These are phyloP conservation scores for Philereme transversata DNA, from an alignment of 2,888 invertebrate genomes.

Conservation along the genomic window DNA sequence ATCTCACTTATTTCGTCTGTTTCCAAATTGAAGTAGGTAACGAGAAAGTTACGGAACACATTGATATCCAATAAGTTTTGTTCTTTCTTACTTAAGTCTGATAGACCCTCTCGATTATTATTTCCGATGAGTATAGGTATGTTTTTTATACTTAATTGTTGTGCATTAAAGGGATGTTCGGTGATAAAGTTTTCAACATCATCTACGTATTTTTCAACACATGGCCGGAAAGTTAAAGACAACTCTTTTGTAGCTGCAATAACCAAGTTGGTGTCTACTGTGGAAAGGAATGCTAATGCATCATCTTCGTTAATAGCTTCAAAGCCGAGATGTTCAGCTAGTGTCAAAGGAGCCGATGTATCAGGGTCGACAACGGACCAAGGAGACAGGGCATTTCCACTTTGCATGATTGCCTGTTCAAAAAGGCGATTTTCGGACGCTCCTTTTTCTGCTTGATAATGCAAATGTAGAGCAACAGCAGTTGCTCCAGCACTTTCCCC, in stretches of 20 bases:
- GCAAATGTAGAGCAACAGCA: constrained; percentile 56
- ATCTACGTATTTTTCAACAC: constrained; percentile 53
- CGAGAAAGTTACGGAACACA: constrained; percentile 36
- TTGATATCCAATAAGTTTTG: constrained; percentile 22
- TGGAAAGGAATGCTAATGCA: constrained; percentile 53
- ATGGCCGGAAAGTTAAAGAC: constrained; percentile 43
- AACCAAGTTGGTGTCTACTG: constrained; percentile 45
- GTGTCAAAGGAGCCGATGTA: constrained; percentile 42
- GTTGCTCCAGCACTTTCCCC: constrained; percentile 61
- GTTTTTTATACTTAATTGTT: constrained; percentile 37
- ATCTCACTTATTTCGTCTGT: constrained; percentile 38
- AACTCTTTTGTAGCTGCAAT: constrained; percentile 47
- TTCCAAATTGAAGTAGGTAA: constrained; percentile 43
- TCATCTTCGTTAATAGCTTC: constrained; percentile 43
- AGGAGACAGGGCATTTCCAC: constrained; percentile 47
- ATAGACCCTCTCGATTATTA: constrained; percentile 44
- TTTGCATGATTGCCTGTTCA: constrained; percentile 57
- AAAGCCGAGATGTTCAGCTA: constrained; percentile 53
- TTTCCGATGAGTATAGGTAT: constrained; percentile 49
- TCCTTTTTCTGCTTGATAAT: constrained; percentile 46
- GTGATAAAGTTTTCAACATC: constrained; percentile 46
- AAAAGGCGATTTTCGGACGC: constrained; percentile 39
- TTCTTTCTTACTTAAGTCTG: constrained; percentile 25
- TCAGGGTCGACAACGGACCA: constrained; percentile 44
- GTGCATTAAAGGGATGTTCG: constrained; percentile 46